Conservation (phyloP, 2,888 invertebrate genomes). For the Drosophila anomalata region DNA sequence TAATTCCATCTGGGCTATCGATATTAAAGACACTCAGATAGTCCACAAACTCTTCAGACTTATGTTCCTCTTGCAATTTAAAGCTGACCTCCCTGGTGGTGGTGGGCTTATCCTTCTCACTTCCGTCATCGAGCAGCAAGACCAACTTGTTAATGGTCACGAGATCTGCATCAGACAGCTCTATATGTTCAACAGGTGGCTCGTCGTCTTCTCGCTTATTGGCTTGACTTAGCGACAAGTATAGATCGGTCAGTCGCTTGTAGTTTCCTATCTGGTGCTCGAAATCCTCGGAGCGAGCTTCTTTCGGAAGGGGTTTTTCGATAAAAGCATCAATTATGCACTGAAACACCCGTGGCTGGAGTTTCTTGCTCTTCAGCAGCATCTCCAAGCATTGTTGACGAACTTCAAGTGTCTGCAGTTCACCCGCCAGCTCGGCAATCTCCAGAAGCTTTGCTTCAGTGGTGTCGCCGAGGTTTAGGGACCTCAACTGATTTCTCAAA, state of each 20-base stretch:
- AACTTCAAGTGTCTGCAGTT: conserved; percentile 89
- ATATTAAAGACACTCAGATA: conserved; percentile 80
- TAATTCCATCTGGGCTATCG: conserved; percentile 73
- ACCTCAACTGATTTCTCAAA: conserved; percentile 87
- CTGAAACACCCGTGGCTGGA: conserved; percentile 87
- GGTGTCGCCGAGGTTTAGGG: conserved; percentile 85
- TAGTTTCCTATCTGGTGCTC: conserved; percentile 69
- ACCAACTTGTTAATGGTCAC: conserved; percentile 87
- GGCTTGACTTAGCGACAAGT: conserved; percentile 71
- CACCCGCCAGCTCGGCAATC: conserved; percentile 84
- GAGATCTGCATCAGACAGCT: conserved; percentile 83
- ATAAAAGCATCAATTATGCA: conserved; percentile 83
- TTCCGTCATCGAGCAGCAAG: conserved; percentile 84
- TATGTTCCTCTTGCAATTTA: conserved; percentile 84
- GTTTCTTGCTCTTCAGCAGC: conserved; percentile 87
- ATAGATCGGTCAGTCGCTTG: conserved; percentile 80
- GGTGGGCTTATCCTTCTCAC: conserved; percentile 59
- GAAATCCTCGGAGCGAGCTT: conserved; percentile 30
- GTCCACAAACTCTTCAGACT: conserved; percentile 86
- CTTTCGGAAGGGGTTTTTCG: conserved; percentile 32
- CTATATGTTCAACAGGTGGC: conserved; percentile 53
- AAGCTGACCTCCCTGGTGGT: conserved; percentile 85
- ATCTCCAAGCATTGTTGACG: conserved; percentile 89
- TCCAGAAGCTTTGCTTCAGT: conserved; percentile 81
- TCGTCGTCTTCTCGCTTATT: conserved; percentile 56